These are phyloP conservation scores for Capra hircus DNA, from an alignment of 2,113 vertebrate genomes.

Conservation along the genomic window DNA sequence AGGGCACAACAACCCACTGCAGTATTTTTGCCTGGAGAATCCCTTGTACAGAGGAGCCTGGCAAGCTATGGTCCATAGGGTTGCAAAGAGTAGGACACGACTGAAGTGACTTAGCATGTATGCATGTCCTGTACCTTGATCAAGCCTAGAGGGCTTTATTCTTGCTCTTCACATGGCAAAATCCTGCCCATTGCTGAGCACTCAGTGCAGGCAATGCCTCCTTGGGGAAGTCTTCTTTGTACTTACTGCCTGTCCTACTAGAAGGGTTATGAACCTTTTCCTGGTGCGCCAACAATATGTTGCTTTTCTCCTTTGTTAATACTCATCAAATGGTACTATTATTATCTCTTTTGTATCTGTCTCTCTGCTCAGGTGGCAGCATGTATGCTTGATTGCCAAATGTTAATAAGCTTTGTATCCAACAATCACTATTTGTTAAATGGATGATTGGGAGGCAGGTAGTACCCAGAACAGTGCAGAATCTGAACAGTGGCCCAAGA, in stretches of 20 bases:
- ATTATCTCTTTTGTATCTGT: background rate
- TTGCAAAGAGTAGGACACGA: background rate
- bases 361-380: background rate
- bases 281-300: background rate
- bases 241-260: background rate
- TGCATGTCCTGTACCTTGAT: background rate
- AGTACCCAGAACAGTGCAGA: background rate
- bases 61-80: background rate
- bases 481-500: background rate
- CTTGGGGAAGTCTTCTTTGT: background rate
- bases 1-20: background rate
- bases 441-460: background rate
- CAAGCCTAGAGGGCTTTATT: background rate
- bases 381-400: background rate
- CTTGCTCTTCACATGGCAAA: background rate
- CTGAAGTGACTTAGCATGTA: background rate
- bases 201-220: background rate
- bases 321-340: background rate
- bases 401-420: background rate
- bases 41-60: background rate
- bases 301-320: background rate
- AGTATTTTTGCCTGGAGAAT: background rate
- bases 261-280: background rate
- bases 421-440: background rate
- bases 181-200: background rate